Evolutionary conservation across 2,888 invertebrate species (phyloP).

Genomic region (Sthenelais limicola): DNA sequence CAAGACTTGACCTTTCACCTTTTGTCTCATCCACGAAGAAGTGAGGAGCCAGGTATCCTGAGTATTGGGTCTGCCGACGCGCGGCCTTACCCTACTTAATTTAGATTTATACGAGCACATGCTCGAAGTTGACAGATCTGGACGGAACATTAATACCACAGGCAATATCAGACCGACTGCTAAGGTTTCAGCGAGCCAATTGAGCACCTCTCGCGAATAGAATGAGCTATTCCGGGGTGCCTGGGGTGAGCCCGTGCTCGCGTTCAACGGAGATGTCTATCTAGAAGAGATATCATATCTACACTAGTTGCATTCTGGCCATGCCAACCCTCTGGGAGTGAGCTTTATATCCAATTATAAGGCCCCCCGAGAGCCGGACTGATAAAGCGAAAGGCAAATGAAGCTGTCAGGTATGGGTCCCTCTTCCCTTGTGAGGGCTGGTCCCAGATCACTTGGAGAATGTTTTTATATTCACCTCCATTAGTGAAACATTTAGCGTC

Average conservation of each 20-base stretch:
- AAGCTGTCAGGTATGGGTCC: slow-evolving; percentile 24
- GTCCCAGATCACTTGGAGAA: not conserved
- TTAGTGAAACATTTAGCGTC: slow-evolving; percentile 22
- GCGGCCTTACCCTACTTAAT: slow-evolving; percentile 20
- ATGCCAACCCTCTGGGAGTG: slow-evolving; percentile 8
- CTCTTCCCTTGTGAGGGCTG: not conserved
- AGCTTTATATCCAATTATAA: slow-evolving; percentile 31
- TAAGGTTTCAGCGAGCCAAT: too few relatives aligned
- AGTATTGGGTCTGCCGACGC: not conserved
- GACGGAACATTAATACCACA: slow-evolving; percentile 10
- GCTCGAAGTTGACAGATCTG: slow-evolving; percentile 9
- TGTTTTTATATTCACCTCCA: slow-evolving; percentile 12
- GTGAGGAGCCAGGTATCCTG: slow-evolving; percentile 1
- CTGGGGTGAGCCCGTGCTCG: slow-evolving; percentile 6
- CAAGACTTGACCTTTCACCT: not conserved
- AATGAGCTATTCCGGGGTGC: not conserved
- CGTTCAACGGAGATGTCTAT: slow-evolving; percentile 7
- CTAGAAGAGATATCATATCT: slow-evolving; percentile 9
- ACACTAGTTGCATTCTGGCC: slow-evolving; percentile 12
- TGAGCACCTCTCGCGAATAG: too few relatives aligned
- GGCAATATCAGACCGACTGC: slow-evolving; percentile 21
- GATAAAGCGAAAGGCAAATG: not conserved
- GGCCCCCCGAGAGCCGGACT: slow-evolving; percentile 14
- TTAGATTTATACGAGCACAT: slow-evolving; percentile 28
- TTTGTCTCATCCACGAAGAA: not conserved